Base-by-base conservation (phyloP, 2,888 invertebrate species). In the Drosophila mettleri region DNA sequence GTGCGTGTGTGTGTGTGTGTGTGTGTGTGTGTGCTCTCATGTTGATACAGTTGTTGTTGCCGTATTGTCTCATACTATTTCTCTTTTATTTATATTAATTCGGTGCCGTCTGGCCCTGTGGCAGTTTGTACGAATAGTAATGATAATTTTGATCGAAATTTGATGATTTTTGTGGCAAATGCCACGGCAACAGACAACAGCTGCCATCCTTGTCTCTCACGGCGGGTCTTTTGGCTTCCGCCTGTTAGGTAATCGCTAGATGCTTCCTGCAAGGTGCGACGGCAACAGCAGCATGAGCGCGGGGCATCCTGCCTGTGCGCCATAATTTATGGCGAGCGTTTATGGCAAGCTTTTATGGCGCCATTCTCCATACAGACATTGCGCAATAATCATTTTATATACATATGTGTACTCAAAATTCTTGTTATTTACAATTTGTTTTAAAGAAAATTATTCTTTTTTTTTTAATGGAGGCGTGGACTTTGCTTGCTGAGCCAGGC, bases 31-130 rank as follows among this genome's bases (percentile, higher is more conserved):
- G 38, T 3, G 5, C 52, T 46, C 38, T 63, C n/a, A n/a, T 75
- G 78, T 64, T 78, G 78, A 69, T 70, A 74, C 74, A 78, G 70
- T 66, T 76, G 78, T 66, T 76, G 78, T 55, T 72, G 57, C 18
- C 2, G 14, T 22, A 29, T 18, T 31, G 20, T 29, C 33, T 41
- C 33, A 2, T 43, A 14, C 33, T 39, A 29, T 16, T 34, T 39
- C 36, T 20, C 16, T 41, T 27, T 29, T 33, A 39, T 36, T 34
- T 36, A 31, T 39, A 20, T 52, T 20, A 24, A 33, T 71, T 66
- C 53, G 16, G 34, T 38, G 36, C 33, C 53, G 18, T 48, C 22
- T 55, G 59, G 64, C 62, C 78, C 62, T 74, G 55, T 52, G 69
- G 74, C 67, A 65, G 27, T 31, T 18, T 67, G 53, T 33, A 51